Evolutionary conservation across 1,140 invertebrate genomes (phyloP).

Genomic region (Musca vetustissima): DNA sequence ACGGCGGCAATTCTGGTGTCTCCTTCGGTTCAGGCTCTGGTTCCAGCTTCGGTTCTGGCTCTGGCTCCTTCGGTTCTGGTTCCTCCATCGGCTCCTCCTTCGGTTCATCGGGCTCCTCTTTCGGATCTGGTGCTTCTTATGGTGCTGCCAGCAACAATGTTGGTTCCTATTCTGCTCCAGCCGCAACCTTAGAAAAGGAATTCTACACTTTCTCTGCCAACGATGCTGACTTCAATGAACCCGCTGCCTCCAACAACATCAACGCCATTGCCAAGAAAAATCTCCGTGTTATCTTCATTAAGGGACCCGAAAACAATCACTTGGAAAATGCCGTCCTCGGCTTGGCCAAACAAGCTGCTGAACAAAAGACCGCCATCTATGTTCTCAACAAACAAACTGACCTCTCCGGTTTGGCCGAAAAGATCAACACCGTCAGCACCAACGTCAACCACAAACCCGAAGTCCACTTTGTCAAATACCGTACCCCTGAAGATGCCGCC

Average conservation of each 20-base stretch:
- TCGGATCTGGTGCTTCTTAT: not conserved
- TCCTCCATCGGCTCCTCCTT: no score
- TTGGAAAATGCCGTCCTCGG: conserved; percentile 44
- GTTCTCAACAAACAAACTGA: conserved; percentile 48
- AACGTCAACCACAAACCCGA: conserved; percentile 42
- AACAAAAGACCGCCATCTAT: conserved; percentile 48
- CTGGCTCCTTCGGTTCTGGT: conserved; percentile 36
- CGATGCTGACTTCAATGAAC: conserved; percentile 44
- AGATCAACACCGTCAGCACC: conserved; percentile 39
- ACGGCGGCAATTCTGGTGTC: not conserved
- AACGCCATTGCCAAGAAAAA: conserved; percentile 37
- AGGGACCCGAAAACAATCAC: conserved; percentile 42
- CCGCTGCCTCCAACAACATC: conserved; percentile 34
- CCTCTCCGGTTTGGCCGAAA: conserved; percentile 40
- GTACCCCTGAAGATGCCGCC: conserved; percentile 47
- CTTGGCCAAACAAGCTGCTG: conserved; percentile 45
- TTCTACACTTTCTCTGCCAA: conserved; percentile 45
- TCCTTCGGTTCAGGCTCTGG: not conserved
- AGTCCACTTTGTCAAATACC: conserved; percentile 53
- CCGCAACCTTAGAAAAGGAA: conserved; percentile 42
- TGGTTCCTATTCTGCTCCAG: no score
- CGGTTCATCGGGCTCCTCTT: no score
- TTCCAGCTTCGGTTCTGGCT: not conserved
- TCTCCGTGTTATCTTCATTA: conserved; percentile 48
- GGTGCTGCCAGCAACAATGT: no score